A percentile compares a stretch with the other conserved stretches of the same genome.
Evolutionary conservation across 2,113 vertebrate genomes (phyloP).

Genomic region (Pithys albifrons): DNA sequence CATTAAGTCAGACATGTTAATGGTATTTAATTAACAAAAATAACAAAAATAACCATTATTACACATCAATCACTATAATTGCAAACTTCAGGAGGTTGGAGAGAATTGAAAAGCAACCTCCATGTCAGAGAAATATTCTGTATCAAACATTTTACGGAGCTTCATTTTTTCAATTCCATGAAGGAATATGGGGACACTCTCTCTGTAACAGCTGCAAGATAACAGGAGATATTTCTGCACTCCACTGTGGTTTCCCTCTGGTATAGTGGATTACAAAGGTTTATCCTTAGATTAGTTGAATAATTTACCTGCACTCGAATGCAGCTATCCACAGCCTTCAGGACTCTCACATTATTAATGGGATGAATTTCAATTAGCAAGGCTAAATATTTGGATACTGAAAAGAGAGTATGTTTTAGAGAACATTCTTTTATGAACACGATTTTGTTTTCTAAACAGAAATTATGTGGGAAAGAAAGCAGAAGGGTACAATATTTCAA

Average conservation of each 20-base stretch:
- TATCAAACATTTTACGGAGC: background rate
- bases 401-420: slow-evolving; percentile 15
- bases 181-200: background rate
- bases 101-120: background rate
- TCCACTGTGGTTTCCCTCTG: background rate
- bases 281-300: background rate
- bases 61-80: background rate
- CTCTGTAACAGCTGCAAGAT: background rate
- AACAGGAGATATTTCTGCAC: background rate
- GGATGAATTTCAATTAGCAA: slow-evolving; percentile 92
- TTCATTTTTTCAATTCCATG: background rate
- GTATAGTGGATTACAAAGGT: background rate
- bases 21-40: background rate
- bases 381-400: slow-evolving; percentile 89
- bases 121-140: background rate
- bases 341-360: slow-evolving; percentile 90
- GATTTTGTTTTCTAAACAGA: background rate
- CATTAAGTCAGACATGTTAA: background rate
- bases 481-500: background rate
- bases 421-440: background rate
- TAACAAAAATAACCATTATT: background rate
- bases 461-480: fast-evolving
- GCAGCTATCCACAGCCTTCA: slow-evolving; percentile 92
- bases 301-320: slow-evolving; percentile 89
- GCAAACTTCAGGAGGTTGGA: background rate